These are phyloP conservation scores for Ceratosolen solmsi DNA, from an alignment of 1,140 invertebrate species.

Conservation along the genomic window DNA sequence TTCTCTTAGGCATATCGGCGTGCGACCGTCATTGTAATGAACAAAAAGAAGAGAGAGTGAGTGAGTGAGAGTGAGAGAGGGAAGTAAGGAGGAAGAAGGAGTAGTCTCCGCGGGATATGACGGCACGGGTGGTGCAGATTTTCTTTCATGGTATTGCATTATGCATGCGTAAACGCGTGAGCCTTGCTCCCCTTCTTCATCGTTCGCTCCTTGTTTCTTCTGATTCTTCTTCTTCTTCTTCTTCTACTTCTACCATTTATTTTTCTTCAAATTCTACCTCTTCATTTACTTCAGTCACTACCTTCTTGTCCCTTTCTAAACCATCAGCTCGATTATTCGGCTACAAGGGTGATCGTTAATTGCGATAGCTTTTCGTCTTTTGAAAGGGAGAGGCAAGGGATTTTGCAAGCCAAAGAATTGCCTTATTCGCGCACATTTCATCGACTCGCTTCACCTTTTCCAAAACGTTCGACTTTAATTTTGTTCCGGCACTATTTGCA, in stretches of 20 bases:
- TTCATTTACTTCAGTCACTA: neutral
- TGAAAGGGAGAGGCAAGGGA: neutral
- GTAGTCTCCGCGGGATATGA: neutral
- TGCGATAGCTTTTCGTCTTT: conserved; percentile 13
- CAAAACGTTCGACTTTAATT: neutral
- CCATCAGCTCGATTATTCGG: neutral
- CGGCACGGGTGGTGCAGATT: conserved; percentile 17
- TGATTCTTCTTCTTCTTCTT: neutral
- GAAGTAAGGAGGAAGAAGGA: neutral
- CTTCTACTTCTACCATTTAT: neutral
- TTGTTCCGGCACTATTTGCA: neutral
- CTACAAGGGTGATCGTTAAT: conserved; percentile 7
- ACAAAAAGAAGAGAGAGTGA: neutral
- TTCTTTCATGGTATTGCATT: conserved; percentile 22
- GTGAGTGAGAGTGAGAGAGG: neutral
- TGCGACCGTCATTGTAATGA: conserved; percentile 7
- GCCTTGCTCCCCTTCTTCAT: neutral
- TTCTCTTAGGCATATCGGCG: conserved; percentile 1
- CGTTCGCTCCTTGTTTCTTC: neutral
- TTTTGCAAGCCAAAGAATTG: neutral
- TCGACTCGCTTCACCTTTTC: neutral
- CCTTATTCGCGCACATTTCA: neutral
- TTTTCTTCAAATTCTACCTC: neutral
- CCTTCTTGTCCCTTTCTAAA: neutral
- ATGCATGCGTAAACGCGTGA: conserved; percentile 7